Conservation (phyloP, 2,113 vertebrate genomes). For the Apteryx owenii region DNA sequence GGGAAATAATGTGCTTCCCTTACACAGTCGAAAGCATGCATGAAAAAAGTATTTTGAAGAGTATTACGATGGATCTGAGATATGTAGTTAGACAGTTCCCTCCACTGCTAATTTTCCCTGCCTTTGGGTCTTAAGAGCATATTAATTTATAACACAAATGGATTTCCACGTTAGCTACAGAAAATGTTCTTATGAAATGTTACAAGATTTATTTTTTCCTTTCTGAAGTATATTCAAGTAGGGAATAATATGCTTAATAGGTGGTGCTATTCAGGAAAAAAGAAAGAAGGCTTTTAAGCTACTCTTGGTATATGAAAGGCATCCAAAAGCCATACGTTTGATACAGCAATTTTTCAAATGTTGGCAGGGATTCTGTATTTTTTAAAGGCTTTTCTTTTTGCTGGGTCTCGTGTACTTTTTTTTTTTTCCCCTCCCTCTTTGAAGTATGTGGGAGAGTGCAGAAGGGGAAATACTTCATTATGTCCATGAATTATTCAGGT, state of each 20-base stretch:
- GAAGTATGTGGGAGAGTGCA: constrained; percentile 58
- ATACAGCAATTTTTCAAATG: constrained; percentile 19
- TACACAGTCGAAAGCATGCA: accelerated
- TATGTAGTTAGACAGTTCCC: not conserved
- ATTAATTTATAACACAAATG: not conserved
- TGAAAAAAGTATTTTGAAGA: not conserved
- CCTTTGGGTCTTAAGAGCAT: not conserved
- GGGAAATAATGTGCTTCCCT: not conserved
- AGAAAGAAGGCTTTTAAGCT: not conserved
- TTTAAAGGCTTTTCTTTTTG: constrained; percentile 53
- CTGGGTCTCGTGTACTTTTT: constrained; percentile 44
- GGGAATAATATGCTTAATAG: not conserved
- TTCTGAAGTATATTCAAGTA: not conserved
- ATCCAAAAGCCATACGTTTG: constrained; percentile 25
- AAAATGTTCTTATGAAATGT: not conserved
- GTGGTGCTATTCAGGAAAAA: constrained; percentile 1
- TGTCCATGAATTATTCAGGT: constrained; percentile 71
- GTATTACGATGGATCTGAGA: not conserved
- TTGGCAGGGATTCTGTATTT: constrained; percentile 18
- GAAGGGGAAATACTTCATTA: constrained; percentile 69
- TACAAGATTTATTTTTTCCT: not conserved
- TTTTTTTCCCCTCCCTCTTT: constrained; percentile 48
- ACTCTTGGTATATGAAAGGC: constrained; percentile 23
- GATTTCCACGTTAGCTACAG: not conserved
- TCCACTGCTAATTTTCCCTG: not conserved